These are phyloP conservation scores for Tineola bisselliella DNA, from an alignment of 2,888 invertebrate genomes.

Conservation along the genomic window DNA sequence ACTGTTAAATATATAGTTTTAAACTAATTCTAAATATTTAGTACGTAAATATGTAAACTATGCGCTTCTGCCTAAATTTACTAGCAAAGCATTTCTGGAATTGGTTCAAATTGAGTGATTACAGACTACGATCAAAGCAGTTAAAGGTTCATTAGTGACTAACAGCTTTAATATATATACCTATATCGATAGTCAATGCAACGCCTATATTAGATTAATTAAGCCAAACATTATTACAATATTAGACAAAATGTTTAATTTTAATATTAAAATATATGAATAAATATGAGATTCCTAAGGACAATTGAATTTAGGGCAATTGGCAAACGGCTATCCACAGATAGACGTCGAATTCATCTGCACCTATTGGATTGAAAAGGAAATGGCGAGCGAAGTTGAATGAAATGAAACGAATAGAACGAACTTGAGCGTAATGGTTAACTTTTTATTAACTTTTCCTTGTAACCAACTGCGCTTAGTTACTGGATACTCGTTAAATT, in stretches of 20 bases:
- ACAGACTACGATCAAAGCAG: background rate
- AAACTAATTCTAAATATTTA: no score
- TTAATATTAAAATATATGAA: background rate
- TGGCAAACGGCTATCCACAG: background rate
- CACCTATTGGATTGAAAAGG: background rate
- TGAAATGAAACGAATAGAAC: background rate
- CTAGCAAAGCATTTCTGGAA: background rate
- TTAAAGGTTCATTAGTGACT: background rate
- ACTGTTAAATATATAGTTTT: no score
- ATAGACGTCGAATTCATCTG: background rate
- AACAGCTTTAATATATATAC: background rate
- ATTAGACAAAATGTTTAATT: no score
- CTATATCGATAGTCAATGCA: background rate
- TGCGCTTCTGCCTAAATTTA: background rate
- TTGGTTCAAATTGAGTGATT: constrained; percentile 6
- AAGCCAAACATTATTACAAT: no score
- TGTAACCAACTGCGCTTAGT: background rate
- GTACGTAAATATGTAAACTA: background rate
- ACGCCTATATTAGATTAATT: background rate
- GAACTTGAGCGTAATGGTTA: background rate
- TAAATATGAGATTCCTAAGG: background rate
- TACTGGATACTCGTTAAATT: background rate
- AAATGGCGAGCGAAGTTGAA: background rate
- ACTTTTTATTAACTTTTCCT: background rate
- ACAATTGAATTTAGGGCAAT: background rate